Conservation (phyloP, 2,797 vertebrate genomes). For the Ara ararauna region DNA sequence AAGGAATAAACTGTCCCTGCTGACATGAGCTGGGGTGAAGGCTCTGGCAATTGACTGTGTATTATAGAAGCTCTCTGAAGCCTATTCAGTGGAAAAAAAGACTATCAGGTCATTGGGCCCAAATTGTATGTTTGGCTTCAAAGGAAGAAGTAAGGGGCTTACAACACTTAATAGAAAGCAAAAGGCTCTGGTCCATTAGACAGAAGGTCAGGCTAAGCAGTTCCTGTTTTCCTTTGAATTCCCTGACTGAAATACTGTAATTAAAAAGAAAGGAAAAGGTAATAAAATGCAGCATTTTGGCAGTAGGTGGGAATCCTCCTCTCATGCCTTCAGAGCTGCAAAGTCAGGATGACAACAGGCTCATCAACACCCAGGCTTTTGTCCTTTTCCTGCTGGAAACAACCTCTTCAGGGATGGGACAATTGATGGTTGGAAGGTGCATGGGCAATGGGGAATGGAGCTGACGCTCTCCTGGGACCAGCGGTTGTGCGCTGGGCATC, state of each 20-base stretch:
- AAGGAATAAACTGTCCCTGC: conserved; percentile 35
- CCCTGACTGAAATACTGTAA: background rate
- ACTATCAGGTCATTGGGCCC: conserved; percentile 10
- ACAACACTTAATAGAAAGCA: background rate
- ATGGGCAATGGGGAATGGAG: rapidly evolving
- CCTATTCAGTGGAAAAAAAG: background rate
- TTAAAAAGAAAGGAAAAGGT: conserved; percentile 32
- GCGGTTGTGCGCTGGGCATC: background rate
- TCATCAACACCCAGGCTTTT: background rate
- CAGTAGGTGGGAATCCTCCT: background rate
- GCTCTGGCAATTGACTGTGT: background rate
- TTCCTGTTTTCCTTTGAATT: conserved; percentile 5
- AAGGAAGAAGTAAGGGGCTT: conserved; percentile 22
- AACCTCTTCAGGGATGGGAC: rapidly evolving
- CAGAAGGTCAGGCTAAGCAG: background rate
- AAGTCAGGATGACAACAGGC: background rate
- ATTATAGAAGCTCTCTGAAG: background rate
- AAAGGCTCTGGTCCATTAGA: background rate
- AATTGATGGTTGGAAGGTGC: background rate
- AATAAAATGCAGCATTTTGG: background rate
- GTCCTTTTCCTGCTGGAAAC: background rate
- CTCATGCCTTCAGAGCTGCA: background rate
- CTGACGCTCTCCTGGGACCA: rapidly evolving
- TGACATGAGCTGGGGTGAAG: conserved; percentile 17
- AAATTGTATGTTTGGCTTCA: conserved; percentile 37